Conservation (phyloP, 2,113 vertebrate species). For the Galbula dea region DNA sequence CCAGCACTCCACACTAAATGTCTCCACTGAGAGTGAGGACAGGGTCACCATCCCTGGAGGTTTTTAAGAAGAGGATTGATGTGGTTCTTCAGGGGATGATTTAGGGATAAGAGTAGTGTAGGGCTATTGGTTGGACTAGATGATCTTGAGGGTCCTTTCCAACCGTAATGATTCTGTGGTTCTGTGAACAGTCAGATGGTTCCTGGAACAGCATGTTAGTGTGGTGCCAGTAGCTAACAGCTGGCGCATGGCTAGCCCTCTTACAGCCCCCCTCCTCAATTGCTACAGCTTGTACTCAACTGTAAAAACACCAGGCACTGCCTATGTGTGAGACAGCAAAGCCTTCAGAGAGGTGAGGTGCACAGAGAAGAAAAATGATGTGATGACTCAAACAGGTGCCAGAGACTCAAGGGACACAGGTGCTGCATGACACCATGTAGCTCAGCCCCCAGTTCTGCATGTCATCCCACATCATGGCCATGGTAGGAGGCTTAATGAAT, state of each 20-base stretch:
- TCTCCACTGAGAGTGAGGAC: background rate
- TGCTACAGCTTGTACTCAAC: background rate
- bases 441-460: background rate
- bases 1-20: background rate
- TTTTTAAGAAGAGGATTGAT: too few relatives aligned
- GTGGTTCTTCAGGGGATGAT: too few relatives aligned
- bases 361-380: background rate
- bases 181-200: accelerated
- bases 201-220: background rate
- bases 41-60: too few relatives aligned
- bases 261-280: background rate
- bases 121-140: too few relatives aligned
- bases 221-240: background rate
- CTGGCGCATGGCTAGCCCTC: background rate
- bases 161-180: too few relatives aligned
- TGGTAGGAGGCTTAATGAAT: background rate
- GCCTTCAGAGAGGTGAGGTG: background rate
- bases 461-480: background rate
- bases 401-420: background rate
- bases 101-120: too few relatives aligned
- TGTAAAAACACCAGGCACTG: background rate
- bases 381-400: background rate
- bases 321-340: background rate
- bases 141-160: too few relatives aligned
- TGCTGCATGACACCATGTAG: background rate